These are phyloP conservation scores for Podarcis raffonei DNA, from an alignment of 2,113 vertebrate genomes.

Conservation along the genomic window DNA sequence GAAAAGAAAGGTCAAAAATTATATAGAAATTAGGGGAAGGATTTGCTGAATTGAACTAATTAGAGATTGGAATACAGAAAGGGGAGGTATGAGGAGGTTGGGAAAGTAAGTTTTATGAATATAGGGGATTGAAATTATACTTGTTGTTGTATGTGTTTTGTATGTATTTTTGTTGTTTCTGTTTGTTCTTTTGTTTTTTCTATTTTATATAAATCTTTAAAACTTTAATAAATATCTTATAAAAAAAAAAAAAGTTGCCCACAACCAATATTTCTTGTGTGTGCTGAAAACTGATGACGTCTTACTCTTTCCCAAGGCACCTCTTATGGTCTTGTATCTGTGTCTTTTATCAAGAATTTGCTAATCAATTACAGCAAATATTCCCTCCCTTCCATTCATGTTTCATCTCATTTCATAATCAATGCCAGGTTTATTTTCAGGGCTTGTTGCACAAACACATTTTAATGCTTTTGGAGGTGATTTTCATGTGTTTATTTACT, in stretches of 20 bases:
- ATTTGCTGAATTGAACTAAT: no score
- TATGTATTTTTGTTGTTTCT: no score
- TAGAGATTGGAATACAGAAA: no score
- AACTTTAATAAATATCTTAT: no score
- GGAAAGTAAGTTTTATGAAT: no score
- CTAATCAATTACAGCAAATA: background rate
- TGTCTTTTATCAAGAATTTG: conserved; percentile 1
- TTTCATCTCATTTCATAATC: background rate
- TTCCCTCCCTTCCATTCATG: background rate
- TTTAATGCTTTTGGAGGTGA: background rate
- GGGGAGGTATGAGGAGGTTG: no score
- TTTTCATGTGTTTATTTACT: conserved; percentile 33
- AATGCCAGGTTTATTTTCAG: conserved; percentile 25
- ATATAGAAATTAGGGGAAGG: no score
- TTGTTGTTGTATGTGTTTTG: no score
- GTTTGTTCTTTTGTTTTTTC: no score
- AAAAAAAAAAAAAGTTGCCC: background rate
- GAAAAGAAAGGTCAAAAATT: no score
- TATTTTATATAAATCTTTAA: no score
- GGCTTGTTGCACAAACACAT: conserved; percentile 18
- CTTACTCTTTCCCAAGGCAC: background rate
- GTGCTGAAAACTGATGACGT: fast-evolving
- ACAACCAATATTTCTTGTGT: fast-evolving
- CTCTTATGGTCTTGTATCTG: background rate
- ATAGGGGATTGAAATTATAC: no score